Percentiles rank a stretch among this genome's conserved stretches.
Evolutionary conservation across 2,113 vertebrate species (phyloP).

Genomic region (Podarcis muralis): DNA sequence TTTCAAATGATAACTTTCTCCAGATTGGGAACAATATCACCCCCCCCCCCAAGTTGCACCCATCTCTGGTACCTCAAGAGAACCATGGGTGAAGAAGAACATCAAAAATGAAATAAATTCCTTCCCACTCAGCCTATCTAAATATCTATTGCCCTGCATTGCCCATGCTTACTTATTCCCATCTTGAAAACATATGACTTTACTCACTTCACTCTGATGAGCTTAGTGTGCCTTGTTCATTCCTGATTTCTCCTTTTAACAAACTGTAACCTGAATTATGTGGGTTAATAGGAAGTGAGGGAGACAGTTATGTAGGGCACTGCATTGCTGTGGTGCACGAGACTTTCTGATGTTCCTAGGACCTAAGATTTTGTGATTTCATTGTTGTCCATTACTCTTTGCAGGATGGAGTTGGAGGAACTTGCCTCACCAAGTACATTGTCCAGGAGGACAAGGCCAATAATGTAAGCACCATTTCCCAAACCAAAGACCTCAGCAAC

Average conservation of each 20-base stretch:
- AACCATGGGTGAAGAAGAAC: no score
- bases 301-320: not conserved
- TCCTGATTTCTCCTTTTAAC: not conserved
- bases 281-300: not conserved
- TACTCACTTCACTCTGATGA: not conserved
- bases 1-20: not conserved
- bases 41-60: not conserved
- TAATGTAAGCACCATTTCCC: slow-evolving; percentile 73
- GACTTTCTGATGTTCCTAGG: not conserved
- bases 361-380: not conserved
- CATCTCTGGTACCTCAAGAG: not conserved
- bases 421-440: slow-evolving; percentile 85
- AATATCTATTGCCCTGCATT: not conserved
- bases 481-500: slow-evolving; percentile 81
- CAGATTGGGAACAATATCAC: not conserved
- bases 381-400: slow-evolving; percentile 9
- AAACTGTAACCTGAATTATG: not conserved
- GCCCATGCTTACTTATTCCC: no score
- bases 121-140: not conserved
- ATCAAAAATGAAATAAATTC: not conserved
- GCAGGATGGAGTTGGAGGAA: slow-evolving; percentile 79
- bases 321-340: not conserved
- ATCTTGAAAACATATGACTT: not conserved
- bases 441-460: slow-evolving; percentile 79
- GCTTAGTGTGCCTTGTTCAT: no score